Conservation (phyloP, 2,888 invertebrate genomes). For the Operophtera brumata region DNA sequence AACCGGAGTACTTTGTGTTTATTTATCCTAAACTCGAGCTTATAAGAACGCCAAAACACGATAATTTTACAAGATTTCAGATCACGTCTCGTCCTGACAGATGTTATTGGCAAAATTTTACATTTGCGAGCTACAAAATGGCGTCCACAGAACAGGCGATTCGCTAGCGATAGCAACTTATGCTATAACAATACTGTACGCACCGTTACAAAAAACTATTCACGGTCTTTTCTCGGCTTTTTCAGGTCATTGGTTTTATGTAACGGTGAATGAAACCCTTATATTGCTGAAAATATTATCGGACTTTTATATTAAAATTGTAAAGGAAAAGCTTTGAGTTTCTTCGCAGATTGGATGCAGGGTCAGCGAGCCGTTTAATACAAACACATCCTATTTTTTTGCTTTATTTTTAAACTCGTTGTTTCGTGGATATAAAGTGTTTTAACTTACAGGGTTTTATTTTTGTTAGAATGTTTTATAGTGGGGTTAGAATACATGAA, state of each 20-base stretch:
- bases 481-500: neutral
- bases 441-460: neutral
- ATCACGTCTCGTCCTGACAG: too few relatives aligned
- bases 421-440: neutral
- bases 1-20: too few relatives aligned
- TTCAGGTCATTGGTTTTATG: conserved; percentile 55
- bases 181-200: too few relatives aligned
- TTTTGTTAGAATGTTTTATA: neutral
- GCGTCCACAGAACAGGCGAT: neutral
- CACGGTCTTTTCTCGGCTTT: conserved; percentile 38
- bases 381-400: conserved; percentile 27
- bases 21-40: too few relatives aligned
- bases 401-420: conserved; percentile 18
- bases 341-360: conserved; percentile 31
- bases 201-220: conserved; percentile 41
- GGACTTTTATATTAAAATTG: conserved; percentile 26
- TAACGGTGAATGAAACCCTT: conserved; percentile 38
- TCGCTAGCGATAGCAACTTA: neutral
- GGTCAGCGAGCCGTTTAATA: conserved; percentile 22
- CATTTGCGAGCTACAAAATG: too few relatives aligned
- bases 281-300: conserved; percentile 39
- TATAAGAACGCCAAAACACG: too few relatives aligned
- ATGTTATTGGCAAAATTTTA: too few relatives aligned
- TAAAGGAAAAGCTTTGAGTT: conserved; percentile 13
- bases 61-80: too few relatives aligned